Evolutionary conservation across 2,888 invertebrate genomes (phyloP), one percentile per base, ranked within the genome.

Genomic region (Diarsia mendica): DNA sequence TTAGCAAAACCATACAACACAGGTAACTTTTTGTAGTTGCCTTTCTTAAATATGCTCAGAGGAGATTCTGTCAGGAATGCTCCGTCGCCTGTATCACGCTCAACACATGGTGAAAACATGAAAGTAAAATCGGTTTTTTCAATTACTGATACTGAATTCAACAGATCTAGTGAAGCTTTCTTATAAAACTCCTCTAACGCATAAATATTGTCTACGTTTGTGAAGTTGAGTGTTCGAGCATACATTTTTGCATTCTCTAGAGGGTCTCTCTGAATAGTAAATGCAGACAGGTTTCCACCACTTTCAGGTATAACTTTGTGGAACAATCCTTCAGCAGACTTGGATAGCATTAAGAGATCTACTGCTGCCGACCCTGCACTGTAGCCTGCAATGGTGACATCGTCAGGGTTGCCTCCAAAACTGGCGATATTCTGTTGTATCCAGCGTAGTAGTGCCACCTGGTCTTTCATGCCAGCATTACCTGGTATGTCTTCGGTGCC

Each of bases 171-270:
- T 0, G 92, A 51, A 0, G 87, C 67, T 13, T 84, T 88, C 72
- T 88, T 92, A 65, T 90, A 94, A 79, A 93, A 94, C 3, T 90
- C 61, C 89, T 93, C 91, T 15, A 94, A 79, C 3, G 89, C 88
- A 23, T 84, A 77, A 8, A 92, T 70, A 51, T 93, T 89, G 55
- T 92, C 88, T 0, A 88, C 82, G 8, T 91, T 80, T 5, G 85
- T 73, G 69, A 91, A 90, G 46, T 90, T 90, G 0, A 89, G 67
- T 39, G 51, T 11, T 63, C 75, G 85, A 0, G 91, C 92, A 72
- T 82, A 89, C n/a, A 58, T 66, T 80, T 89, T 91, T 0, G 93
- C 93, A n/a, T 80, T 90, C 66, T 89, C 78, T 6, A 93, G 0
- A 1, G 93, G 93, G 80, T 93, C 90, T 0, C 82, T 23, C 73